Percentiles rank a stretch among this genome's conserved stretches.
phyloP scores from a whole-genome alignment of 1,140 invertebrate genomes.

The Trichogramma pretiosum region DNA sequence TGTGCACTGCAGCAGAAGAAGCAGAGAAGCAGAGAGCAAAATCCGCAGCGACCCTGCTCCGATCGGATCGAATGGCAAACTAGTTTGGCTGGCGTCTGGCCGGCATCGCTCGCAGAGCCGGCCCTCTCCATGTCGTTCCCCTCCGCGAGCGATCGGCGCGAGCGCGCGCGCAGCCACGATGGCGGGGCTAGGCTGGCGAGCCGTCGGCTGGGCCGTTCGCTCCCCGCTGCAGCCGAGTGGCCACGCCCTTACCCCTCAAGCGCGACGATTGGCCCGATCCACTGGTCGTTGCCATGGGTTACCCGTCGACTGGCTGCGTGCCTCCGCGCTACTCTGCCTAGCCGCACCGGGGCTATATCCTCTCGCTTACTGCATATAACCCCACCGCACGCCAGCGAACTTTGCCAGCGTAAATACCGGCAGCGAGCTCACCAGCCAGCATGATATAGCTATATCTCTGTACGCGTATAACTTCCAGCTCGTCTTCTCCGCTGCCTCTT shows the following conservation, averaged over 20 bases:
- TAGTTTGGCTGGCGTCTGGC: slow-evolving; percentile 46
- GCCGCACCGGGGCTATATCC: slow-evolving; percentile 24
- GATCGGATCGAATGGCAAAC: slow-evolving; percentile 48
- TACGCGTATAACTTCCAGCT: slow-evolving; percentile 12
- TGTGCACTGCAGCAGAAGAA: background rate
- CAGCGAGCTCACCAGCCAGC: background rate
- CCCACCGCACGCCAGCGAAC: slow-evolving; percentile 24
- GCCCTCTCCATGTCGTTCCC: slow-evolving; percentile 47
- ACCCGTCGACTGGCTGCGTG: slow-evolving; percentile 31
- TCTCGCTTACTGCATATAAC: slow-evolving; percentile 34
- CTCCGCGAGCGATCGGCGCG: slow-evolving; percentile 28
- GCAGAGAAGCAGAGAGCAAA: background rate
- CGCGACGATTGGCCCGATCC: slow-evolving; percentile 39
- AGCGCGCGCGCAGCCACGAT: slow-evolving; percentile 14
- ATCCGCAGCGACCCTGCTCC: slow-evolving; percentile 34
- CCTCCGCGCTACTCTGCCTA: background rate
- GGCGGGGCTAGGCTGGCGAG: slow-evolving; percentile 19
- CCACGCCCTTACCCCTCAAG: slow-evolving; percentile 36
- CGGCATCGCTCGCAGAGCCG: slow-evolving; percentile 41
- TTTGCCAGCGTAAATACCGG: background rate
- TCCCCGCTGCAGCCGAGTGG: slow-evolving; percentile 18
- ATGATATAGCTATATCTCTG: background rate
- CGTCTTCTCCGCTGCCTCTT: slow-evolving; percentile 17
- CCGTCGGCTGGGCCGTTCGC: slow-evolving; percentile 23
- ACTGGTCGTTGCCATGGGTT: slow-evolving; percentile 35